These are phyloP conservation scores for Spheniscus humboldti DNA, from an alignment of 2,797 vertebrate genomes.

Conservation along the genomic window DNA sequence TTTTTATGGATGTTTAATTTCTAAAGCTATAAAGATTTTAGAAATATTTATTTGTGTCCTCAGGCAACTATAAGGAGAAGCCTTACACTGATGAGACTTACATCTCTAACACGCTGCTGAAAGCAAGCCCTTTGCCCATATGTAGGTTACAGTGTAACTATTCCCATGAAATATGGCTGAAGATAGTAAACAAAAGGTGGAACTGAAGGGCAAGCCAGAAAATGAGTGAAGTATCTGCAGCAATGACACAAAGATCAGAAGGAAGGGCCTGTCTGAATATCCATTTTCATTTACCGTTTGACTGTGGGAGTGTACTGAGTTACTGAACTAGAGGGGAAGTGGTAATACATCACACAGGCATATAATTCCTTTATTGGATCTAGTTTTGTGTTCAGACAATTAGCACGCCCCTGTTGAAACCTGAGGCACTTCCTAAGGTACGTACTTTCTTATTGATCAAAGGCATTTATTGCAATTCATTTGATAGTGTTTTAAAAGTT, in stretches of 20 bases:
- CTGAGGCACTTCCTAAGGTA: background rate
- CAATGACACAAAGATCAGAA: background rate
- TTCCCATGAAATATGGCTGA: background rate
- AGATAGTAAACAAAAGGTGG: background rate
- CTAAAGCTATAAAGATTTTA: background rate
- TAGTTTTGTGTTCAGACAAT: background rate
- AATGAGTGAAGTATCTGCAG: background rate
- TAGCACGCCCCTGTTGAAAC: background rate
- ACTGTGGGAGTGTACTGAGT: background rate
- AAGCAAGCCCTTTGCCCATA: background rate
- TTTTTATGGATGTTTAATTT: background rate
- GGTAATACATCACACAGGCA: background rate
- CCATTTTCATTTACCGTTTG: background rate
- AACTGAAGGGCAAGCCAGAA: background rate
- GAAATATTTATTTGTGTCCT: background rate
- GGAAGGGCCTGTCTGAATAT: background rate
- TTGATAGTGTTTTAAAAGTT: background rate
- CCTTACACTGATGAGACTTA: background rate
- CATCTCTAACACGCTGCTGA: background rate
- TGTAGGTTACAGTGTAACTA: background rate
- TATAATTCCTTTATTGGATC: background rate
- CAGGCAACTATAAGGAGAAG: background rate
- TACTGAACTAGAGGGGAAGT: background rate
- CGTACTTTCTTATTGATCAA: background rate
- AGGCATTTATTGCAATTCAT: background rate